A percentile compares a stretch with the other conserved stretches of the same genome.
phyloP scores from a whole-genome alignment of 2,888 invertebrate genomes.

The Drosophila antonietae region DNA sequence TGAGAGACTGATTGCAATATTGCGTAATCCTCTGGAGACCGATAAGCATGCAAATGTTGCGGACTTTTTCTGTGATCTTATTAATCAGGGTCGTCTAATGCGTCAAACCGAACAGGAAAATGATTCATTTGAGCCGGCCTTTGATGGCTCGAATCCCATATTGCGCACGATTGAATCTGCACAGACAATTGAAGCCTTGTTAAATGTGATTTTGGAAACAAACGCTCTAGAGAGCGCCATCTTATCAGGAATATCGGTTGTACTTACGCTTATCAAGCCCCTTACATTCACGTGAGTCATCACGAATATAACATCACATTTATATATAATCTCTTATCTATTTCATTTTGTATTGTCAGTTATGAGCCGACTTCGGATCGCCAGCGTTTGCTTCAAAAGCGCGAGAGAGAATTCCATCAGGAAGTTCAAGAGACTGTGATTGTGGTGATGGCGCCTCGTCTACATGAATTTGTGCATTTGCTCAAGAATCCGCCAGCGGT shows the following conservation, averaged over 20 bases:
- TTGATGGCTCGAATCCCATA: conserved; percentile 87
- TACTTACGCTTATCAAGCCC: conserved; percentile 88
- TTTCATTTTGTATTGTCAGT: conserved; percentile 49
- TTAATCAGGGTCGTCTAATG: conserved; percentile 87
- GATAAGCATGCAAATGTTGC: conserved; percentile 94
- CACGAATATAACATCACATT: not conserved
- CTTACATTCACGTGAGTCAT: conserved; percentile 81
- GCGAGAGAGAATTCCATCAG: conserved; percentile 87
- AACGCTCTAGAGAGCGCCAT: conserved; percentile 89
- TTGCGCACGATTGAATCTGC: conserved; percentile 89
- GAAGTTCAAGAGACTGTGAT: conserved; percentile 88
- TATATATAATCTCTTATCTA: conserved; percentile 1
- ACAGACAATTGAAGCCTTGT: conserved; percentile 88
- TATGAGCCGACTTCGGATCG: conserved; percentile 84
- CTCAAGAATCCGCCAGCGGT: conserved; percentile 89
- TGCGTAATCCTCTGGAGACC: conserved; percentile 88
- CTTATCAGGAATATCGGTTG: conserved; percentile 91
- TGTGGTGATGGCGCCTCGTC: conserved; percentile 87
- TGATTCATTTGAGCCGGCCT: conserved; percentile 83
- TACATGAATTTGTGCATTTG: conserved; percentile 89
- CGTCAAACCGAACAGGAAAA: conserved; percentile 87
- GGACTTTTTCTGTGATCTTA: conserved; percentile 94
- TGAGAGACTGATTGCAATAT: conserved; percentile 89
- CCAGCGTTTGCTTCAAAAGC: conserved; percentile 79
- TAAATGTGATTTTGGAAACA: conserved; percentile 90